Conservation (phyloP, 1,140 invertebrate genomes). For the Proales similis region DNA sequence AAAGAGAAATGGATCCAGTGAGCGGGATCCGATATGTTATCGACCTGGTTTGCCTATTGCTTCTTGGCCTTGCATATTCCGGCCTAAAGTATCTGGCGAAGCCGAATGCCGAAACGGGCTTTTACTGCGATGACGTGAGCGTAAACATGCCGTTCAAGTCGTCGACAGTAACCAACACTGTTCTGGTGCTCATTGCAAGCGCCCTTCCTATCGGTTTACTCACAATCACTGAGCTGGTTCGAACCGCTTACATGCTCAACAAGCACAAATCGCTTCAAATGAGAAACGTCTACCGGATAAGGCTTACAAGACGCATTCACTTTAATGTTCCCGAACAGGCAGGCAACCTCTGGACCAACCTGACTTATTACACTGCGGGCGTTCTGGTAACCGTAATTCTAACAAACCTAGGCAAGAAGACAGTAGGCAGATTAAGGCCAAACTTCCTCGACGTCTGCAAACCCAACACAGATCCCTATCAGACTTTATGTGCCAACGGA, state of each 20-base stretch:
- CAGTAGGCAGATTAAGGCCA: conserved; percentile 77
- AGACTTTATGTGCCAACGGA: conserved; percentile 37
- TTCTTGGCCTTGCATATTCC: too few species aligned
- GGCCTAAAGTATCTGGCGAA: too few species aligned
- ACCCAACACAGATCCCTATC: conserved; percentile 43
- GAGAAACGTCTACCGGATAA: conserved; percentile 5
- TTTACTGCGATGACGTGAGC: conserved; percentile 15
- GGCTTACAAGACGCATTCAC: background rate
- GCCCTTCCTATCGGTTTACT: conserved; percentile 1
- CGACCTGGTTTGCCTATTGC: too few species aligned
- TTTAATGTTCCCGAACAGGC: conserved; percentile 30
- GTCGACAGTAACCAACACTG: conserved; percentile 23
- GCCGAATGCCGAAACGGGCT: conserved; percentile 2
- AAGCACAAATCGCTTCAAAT: background rate
- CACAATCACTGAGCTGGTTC: conserved; percentile 12
- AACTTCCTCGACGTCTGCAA: conserved; percentile 70
- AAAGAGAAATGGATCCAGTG: too few species aligned
- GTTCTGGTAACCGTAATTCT: conserved; percentile 45
- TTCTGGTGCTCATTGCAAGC: conserved; percentile 8
- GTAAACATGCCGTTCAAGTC: conserved; percentile 30
- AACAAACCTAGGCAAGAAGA: conserved; percentile 83
- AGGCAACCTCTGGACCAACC: conserved; percentile 12
- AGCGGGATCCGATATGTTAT: too few species aligned
- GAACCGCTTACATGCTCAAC: background rate
- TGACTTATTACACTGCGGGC: conserved; percentile 12